Percentiles rank a stretch among this genome's conserved stretches.
phyloP scores from a whole-genome alignment of 2,888 invertebrate genomes.

The Pardosa pseudoannulata region DNA sequence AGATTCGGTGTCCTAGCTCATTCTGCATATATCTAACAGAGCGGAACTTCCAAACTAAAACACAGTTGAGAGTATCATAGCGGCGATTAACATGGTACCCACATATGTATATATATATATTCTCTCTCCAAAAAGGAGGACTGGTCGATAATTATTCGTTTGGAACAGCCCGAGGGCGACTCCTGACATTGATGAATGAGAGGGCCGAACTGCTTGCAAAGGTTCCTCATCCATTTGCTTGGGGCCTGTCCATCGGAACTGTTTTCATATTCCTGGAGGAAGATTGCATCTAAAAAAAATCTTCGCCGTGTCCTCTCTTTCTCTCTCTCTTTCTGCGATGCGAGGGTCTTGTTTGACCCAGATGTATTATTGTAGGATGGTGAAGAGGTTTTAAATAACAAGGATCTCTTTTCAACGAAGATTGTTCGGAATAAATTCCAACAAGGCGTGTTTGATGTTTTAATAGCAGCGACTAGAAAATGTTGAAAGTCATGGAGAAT shows the following conservation, averaged over 20 bases:
- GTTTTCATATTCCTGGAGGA: constrained; percentile 64
- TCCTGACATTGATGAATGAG: constrained; percentile 72
- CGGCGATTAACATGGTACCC: constrained; percentile 55
- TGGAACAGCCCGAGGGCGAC: constrained; percentile 63
- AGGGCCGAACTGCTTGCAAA: constrained; percentile 48
- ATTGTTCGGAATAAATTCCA: constrained; percentile 1
- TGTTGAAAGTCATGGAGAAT: no score
- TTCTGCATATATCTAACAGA: constrained; percentile 45
- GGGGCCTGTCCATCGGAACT: constrained; percentile 59
- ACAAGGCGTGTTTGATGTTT: constrained; percentile 13
- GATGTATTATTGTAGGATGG: constrained; percentile 14
- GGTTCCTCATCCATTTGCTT: constrained; percentile 70
- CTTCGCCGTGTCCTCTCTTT: neutral
- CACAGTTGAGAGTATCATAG: constrained; percentile 9
- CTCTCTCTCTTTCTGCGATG: neutral
- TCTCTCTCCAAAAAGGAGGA: constrained; percentile 37
- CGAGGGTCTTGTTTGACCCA: constrained; percentile 25
- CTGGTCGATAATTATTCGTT: constrained; percentile 72
- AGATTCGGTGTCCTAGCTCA: constrained; percentile 19
- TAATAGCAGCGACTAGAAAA: neutral
- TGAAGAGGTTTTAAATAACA: constrained; percentile 13
- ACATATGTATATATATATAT: constrained; percentile 22
- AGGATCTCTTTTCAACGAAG: constrained; percentile 15
- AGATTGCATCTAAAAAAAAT: constrained; percentile 58
- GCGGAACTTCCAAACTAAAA: constrained; percentile 45